These are phyloP conservation scores for Falco peregrinus DNA, from an alignment of 2,797 vertebrate genomes.

Conservation along the genomic window DNA sequence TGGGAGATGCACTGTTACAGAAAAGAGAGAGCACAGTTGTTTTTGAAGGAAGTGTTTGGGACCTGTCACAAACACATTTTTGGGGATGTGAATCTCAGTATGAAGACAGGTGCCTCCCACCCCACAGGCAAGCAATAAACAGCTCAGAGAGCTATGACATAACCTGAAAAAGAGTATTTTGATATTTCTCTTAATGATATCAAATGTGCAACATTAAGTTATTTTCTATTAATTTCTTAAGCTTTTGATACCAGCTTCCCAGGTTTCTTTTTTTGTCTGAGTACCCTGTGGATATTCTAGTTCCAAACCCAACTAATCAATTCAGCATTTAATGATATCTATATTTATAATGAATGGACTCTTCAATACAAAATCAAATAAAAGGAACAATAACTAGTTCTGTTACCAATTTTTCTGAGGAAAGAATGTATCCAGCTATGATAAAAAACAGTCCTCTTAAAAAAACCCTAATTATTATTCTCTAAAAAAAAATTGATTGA, in stretches of 20 bases:
- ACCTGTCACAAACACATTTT: neutral
- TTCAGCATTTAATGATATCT: neutral
- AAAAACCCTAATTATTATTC: neutral
- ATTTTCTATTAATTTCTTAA: neutral
- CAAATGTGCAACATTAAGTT: neutral
- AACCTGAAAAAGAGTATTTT: neutral
- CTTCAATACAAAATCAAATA: neutral
- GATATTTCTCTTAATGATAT: neutral
- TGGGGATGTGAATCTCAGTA: neutral
- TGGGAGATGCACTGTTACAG: neutral
- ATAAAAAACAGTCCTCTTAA: neutral
- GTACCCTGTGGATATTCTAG: neutral
- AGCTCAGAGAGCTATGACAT: neutral
- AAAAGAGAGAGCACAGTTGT: neutral
- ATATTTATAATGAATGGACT: neutral
- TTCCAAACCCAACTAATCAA: neutral
- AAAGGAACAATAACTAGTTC: neutral
- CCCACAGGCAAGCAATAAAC: neutral
- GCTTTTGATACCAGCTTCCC: neutral
- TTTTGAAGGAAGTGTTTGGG: neutral
- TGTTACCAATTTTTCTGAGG: neutral
- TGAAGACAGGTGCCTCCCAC: neutral
- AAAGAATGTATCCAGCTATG: neutral
- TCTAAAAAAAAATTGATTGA: neutral
- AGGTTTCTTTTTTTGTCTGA: neutral